Percentiles rank a stretch among this genome's conserved stretches.
Conservation (phyloP, 2,113 vertebrate genomes). For the Planiliza haematocheilus region DNA sequence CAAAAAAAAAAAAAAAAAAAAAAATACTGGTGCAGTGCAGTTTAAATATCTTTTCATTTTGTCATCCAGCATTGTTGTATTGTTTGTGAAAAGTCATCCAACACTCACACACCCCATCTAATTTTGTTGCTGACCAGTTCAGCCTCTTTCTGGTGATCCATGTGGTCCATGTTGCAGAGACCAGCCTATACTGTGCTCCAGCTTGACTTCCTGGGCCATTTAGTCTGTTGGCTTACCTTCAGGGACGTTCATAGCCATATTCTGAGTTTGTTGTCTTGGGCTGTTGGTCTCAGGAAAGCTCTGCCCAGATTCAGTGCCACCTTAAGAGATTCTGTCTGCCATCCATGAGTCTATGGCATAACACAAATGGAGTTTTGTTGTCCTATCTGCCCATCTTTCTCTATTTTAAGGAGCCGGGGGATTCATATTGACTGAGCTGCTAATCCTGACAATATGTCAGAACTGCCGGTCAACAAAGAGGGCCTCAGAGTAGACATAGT, state of each 20-base stretch:
- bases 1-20: too few species aligned
- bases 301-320: not conserved
- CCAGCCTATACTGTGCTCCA: not conserved
- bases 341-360: conserved; percentile 29
- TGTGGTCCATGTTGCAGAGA: not conserved
- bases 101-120: not conserved
- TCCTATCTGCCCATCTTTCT: conserved; percentile 63
- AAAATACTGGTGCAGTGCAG: too few species aligned
- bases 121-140: not conserved
- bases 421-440: conserved; percentile 56
- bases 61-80: too few species aligned
- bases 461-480: conserved; percentile 62
- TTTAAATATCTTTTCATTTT: too few species aligned
- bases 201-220: too few species aligned
- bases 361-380: conserved; percentile 53
- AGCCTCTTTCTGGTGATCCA: not conserved
- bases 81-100: too few species aligned
- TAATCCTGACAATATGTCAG: conserved; percentile 72
- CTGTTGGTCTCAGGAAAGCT: conserved; percentile 11
- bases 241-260: conserved; percentile 51
- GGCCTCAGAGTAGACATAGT: conserved; percentile 15
- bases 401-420: conserved; percentile 73
- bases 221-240: conserved; percentile 69
- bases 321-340: conserved; percentile 12
- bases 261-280: conserved; percentile 21